These are phyloP conservation scores for Actenoides lindsayi DNA, from an alignment of 2,113 vertebrate genomes.

Conservation along the genomic window DNA sequence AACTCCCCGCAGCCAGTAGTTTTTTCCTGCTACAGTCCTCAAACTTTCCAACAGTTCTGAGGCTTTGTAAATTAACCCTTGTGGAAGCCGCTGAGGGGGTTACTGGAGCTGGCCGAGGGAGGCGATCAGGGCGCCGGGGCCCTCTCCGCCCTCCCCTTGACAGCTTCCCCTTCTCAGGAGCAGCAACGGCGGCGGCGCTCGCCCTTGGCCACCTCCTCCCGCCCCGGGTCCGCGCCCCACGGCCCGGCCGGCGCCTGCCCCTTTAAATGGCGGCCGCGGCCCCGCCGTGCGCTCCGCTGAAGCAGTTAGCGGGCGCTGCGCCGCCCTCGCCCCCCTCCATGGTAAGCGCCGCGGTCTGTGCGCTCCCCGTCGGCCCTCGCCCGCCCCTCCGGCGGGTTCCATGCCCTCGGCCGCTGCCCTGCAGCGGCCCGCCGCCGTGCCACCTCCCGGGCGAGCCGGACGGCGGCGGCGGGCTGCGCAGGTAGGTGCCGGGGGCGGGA, in stretches of 20 bases:
- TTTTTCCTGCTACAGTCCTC: not conserved
- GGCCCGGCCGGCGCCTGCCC: slow-evolving; percentile 1
- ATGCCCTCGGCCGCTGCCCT: not conserved
- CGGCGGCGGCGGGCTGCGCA: not conserved
- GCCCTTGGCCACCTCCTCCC: not conserved
- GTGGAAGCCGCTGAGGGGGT: not conserved
- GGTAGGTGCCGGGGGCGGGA: not conserved
- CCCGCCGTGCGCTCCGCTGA: not conserved
- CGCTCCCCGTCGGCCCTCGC: not conserved
- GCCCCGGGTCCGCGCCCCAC: not conserved
- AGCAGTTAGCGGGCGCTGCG: not conserved
- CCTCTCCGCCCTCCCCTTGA: not conserved
- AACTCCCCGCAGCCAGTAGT: not conserved
- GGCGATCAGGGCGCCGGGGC: not conserved
- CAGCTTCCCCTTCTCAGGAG: not conserved
- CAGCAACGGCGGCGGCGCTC: not conserved
- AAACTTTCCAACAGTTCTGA: not conserved
- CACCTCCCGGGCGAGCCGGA: not conserved
- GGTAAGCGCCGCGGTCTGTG: not conserved
- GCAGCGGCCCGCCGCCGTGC: not conserved
- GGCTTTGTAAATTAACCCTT: not conserved
- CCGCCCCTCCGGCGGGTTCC: not conserved
- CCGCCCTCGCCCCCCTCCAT: not conserved
- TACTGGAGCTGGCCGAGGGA: not conserved
- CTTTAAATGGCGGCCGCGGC: slow-evolving; percentile 58